Percentiles rank a stretch among this genome's conserved stretches.
Evolutionary conservation across 64 coral and sea anemone genomes (phyloP).

Genomic region (Astreopora myriophthalma): DNA sequence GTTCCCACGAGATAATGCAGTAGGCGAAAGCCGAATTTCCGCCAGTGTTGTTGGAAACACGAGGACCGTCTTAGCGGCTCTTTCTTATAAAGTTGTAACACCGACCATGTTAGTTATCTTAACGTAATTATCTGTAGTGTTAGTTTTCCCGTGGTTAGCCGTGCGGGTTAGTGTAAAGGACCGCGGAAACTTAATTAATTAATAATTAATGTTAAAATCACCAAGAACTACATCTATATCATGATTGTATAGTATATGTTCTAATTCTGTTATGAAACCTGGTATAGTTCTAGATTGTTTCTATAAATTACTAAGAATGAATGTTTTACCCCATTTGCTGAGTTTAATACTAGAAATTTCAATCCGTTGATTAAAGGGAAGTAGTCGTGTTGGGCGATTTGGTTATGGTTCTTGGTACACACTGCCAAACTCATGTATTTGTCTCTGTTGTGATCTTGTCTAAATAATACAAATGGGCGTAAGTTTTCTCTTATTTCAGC

Average conservation of each 20-base stretch:
- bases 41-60: too few relatives aligned
- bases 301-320: constrained; percentile 32
- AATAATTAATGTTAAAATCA: constrained; percentile 78
- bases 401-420: constrained; percentile 30
- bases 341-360: constrained; percentile 17
- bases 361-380: constrained; percentile 46
- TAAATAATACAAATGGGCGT: constrained; percentile 40
- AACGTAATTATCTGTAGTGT: too few relatives aligned
- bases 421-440: constrained; percentile 53
- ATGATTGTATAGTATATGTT: constrained; percentile 55
- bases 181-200: too few relatives aligned
- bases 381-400: constrained; percentile 15
- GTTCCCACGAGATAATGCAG: too few relatives aligned
- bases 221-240: constrained; percentile 62
- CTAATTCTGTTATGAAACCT: constrained; percentile 33
- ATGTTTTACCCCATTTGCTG: background rate
- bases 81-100: too few relatives aligned
- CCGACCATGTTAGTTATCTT: too few relatives aligned
- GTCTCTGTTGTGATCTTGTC: constrained; percentile 46
- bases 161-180: too few relatives aligned
- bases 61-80: too few relatives aligned
- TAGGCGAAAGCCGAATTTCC: too few relatives aligned
- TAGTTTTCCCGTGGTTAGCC: too few relatives aligned
- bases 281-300: constrained; percentile 4
- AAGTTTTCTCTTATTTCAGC: constrained; percentile 60